Percentiles rank a stretch among this genome's conserved stretches.
phyloP scores from a whole-genome alignment of 1,140 invertebrate genomes.

The Telenomus remus region DNA sequence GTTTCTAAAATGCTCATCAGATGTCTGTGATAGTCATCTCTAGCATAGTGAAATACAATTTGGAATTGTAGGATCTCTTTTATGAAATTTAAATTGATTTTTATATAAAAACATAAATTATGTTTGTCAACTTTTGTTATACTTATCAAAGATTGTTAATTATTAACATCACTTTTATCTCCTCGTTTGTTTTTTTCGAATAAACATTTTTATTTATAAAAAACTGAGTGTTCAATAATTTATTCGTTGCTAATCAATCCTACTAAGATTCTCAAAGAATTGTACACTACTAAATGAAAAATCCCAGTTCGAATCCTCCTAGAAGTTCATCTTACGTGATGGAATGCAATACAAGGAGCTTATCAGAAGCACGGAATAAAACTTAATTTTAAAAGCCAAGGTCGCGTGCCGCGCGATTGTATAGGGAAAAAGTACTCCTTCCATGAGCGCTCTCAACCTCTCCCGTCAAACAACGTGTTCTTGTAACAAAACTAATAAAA shows the following conservation, averaged over 20 bases:
- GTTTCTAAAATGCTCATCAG: conserved; percentile 56
- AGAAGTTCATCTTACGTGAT: conserved; percentile 17
- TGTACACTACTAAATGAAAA: not conserved
- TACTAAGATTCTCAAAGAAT: not conserved
- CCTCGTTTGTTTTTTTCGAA: conserved; percentile 8
- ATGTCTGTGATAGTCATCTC: conserved; percentile 59
- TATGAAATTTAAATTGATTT: conserved; percentile 15
- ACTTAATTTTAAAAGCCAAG: conserved; percentile 1
- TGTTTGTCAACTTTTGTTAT: conserved; percentile 17
- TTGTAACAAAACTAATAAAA: conserved; percentile 16
- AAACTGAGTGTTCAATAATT: conserved; percentile 9
- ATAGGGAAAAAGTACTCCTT: conserved; percentile 25
- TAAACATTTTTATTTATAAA: conserved; percentile 14
- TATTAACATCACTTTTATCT: conserved; percentile 9
- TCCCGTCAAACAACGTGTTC: conserved; percentile 25
- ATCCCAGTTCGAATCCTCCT: conserved; percentile 12
- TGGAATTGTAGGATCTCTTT: conserved; percentile 49
- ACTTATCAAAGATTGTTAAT: conserved; percentile 1
- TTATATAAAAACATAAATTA: conserved; percentile 19
- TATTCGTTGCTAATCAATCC: conserved; percentile 14
- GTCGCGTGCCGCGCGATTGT: conserved; percentile 10
- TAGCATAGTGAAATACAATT: conserved; percentile 54
- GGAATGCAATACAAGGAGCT: conserved; percentile 23
- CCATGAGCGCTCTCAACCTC: conserved; percentile 34
- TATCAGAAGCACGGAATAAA: conserved; percentile 26